Evolutionary conservation across 2,888 invertebrate species (phyloP).

Genomic region (Gymnocheta viridis): DNA sequence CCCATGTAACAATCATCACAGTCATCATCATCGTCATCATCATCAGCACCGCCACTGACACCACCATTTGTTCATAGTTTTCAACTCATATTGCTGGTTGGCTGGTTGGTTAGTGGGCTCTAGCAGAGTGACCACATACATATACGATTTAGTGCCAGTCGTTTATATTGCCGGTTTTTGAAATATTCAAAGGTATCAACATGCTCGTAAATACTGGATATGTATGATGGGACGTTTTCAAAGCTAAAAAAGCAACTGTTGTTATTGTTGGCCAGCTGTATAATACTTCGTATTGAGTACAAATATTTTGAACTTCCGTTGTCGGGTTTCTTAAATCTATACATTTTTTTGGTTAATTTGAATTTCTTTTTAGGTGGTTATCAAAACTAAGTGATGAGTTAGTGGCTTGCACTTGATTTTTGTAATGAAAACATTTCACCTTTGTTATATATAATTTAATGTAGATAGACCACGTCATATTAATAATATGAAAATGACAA

Average conservation of each 20-base stretch:
- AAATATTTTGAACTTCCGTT: conserved; percentile 8
- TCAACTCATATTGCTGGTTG: conserved; percentile 45
- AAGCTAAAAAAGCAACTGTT: too few relatives aligned
- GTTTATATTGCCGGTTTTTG: conserved; percentile 5
- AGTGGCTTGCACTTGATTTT: not conserved
- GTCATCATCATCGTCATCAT: conserved; percentile 7
- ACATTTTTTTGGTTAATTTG: not conserved
- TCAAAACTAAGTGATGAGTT: not conserved
- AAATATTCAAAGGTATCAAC: conserved; percentile 19
- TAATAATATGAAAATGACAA: too few relatives aligned
- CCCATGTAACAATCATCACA: conserved; percentile 31
- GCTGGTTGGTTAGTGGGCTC: conserved; percentile 17
- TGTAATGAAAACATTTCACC: not conserved
- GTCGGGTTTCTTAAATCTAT: not conserved
- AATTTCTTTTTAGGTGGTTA: not conserved
- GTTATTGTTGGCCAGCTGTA: conserved; percentile 26
- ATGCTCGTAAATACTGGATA: not conserved
- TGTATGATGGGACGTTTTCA: not conserved
- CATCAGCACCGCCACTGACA: not conserved
- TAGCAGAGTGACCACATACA: conserved; percentile 37
- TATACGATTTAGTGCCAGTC: not conserved
- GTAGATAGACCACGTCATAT: too few relatives aligned
- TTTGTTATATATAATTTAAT: not conserved
- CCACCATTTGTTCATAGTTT: conserved; percentile 35
- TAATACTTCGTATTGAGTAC: conserved; percentile 7